Evolutionary conservation across 2,888 invertebrate species (phyloP), one percentile per base, ranked within the genome.

Genomic region (Melinopterus prodromus): DNA sequence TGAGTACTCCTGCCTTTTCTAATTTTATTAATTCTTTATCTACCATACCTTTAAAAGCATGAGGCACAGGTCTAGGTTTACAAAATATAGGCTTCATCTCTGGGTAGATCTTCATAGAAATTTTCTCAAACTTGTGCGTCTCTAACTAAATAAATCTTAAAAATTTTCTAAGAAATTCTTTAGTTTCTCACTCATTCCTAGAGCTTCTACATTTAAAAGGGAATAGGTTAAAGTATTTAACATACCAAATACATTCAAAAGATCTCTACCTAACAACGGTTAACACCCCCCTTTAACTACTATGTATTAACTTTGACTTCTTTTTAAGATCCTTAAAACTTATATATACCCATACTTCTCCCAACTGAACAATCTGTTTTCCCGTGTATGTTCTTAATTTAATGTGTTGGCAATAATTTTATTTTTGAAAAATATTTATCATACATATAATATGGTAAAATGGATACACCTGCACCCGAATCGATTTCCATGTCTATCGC

Each of bases 211-310:
- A 71, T 71, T 71, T 16, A 16, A 16, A 2, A 71, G 16, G 9
- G 9, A 9, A 7, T 1, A 2, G 71, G 15, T 71, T 16, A 7
- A 14, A n/a, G 9, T 26, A 7, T n/a, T n/a, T 14, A 26, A 26
- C 26, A 26, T 26, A 26, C 26, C 26, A 26, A 26, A 26, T 26
- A 26, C 26, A 26, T 26, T 26, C 26, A 26, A 26, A 26, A 26
- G 26, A 26, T 26, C 26, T 26, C 26, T 26, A 26, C 26, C 26
- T 26, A 26, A 26, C 26, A 26, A 26, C 26, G 26, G 26, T 26
- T 26, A 2, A 26, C 71, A 86, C 85, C 16, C 84, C 86, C 86
- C 86, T 86, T 15, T 86, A 81, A 12, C 83, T 84, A 69, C 77
- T 80, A 71, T n/a, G n/a, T n/a, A n/a, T 84, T 83, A 1, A 86